phyloP scores from a whole-genome alignment of 2,113 vertebrate genomes.

The Tapirus terrestris region DNA sequence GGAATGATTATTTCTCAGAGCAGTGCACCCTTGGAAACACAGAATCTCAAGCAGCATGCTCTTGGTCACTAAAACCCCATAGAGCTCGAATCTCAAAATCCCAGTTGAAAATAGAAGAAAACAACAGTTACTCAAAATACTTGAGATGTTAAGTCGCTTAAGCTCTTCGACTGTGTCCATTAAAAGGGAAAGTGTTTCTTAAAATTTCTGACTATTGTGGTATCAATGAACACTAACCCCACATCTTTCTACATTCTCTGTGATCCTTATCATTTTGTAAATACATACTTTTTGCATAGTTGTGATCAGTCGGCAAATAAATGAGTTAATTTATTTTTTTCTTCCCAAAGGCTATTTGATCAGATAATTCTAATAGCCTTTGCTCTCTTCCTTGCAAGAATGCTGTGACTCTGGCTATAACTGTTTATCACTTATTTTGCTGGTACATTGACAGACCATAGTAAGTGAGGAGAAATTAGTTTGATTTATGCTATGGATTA shows the following conservation, averaged over 20 bases:
- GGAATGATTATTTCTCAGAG: not conserved
- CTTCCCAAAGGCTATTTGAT: not conserved
- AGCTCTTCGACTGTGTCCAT: not conserved
- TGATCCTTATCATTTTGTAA: not conserved
- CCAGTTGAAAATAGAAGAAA: not conserved
- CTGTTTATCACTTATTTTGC: not conserved
- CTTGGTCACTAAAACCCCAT: not conserved
- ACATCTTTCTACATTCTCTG: not conserved
- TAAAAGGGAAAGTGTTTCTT: not conserved
- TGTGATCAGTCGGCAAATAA: not conserved
- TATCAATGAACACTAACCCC: accelerated
- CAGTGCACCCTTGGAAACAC: not conserved
- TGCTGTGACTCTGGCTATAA: not conserved
- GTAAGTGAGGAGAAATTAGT: not conserved
- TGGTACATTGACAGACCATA: not conserved
- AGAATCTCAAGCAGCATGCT: not conserved
- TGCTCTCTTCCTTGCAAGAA: not conserved
- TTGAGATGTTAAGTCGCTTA: not conserved
- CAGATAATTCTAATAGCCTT: not conserved
- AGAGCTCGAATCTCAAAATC: not conserved
- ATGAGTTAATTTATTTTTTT: not conserved
- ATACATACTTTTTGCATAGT: not conserved
- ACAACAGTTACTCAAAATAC: not conserved
- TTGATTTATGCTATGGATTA: not conserved
- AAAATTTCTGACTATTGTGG: not conserved